phyloP scores from a whole-genome alignment of 2,797 vertebrate genomes.

The Lates japonicus region DNA sequence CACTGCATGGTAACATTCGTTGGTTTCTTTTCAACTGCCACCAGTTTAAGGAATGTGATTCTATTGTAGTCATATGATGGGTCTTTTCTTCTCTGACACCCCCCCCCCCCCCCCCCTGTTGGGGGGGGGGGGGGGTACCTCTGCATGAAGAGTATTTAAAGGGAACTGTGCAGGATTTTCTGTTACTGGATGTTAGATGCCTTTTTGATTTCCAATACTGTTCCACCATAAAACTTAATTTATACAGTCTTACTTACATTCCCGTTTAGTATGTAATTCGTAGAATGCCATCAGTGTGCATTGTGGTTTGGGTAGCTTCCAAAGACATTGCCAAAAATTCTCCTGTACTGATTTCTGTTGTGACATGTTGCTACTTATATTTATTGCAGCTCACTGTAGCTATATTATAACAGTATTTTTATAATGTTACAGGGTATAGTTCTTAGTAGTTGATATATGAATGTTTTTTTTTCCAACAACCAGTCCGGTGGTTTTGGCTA shows the following conservation, averaged over 20 bases:
- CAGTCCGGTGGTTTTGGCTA: not conserved
- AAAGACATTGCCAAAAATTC: not conserved
- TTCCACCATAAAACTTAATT: not conserved
- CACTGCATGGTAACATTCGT: not conserved
- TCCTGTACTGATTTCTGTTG: not conserved
- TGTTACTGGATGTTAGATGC: constrained; percentile 2
- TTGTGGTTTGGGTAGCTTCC: not conserved
- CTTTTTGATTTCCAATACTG: not conserved
- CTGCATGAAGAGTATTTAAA: constrained; percentile 10
- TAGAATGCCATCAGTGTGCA: not conserved
- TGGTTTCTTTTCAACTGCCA: constrained; percentile 29
- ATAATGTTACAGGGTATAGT: not conserved
- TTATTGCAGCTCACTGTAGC: not conserved
- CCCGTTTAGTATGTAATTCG: not conserved
- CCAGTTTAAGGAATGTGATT: constrained; percentile 65
- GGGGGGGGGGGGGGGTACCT: not conserved
- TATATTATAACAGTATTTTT: not conserved
- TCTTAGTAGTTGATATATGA: not conserved
- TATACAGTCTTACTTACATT: not conserved
- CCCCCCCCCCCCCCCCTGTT: constrained; percentile 1
- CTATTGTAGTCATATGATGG: constrained; percentile 69
- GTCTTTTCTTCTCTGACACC: constrained; percentile 60
- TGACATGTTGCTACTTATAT: not conserved
- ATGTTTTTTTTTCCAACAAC: not conserved
- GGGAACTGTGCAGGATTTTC: constrained; percentile 19